Conservation (phyloP, 64 coral and sea anemone genomes). For the Pachyseris speciosa region DNA sequence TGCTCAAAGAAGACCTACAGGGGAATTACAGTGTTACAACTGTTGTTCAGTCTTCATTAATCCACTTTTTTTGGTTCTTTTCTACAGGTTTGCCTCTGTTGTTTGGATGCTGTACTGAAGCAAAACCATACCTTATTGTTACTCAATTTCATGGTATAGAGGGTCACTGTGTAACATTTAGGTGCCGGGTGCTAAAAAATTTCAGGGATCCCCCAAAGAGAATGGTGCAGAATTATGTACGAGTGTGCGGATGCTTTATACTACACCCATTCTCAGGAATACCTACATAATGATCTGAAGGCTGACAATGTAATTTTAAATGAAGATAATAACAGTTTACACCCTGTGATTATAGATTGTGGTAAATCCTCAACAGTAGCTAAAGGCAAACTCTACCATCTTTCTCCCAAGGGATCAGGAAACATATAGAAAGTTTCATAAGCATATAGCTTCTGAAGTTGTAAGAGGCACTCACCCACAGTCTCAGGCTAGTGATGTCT, state of each 20-base stretch:
- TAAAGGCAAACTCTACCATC: slow-evolving; percentile 33
- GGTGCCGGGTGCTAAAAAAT: background rate
- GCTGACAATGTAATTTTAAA: slow-evolving; percentile 49
- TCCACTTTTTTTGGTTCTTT: background rate
- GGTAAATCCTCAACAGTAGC: slow-evolving; percentile 6
- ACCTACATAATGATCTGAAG: slow-evolving; percentile 65
- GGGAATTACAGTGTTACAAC: background rate
- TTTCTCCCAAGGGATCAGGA: slow-evolving; percentile 34
- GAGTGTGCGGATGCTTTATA: slow-evolving; percentile 37
- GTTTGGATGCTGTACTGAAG: slow-evolving; percentile 25
- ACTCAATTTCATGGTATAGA: slow-evolving; percentile 55
- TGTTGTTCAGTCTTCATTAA: background rate
- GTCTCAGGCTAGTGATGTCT: slow-evolving; percentile 35
- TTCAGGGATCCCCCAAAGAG: background rate
- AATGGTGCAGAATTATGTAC: slow-evolving; percentile 19
- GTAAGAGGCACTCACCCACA: slow-evolving; percentile 50
- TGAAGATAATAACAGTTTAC: slow-evolving; percentile 17
- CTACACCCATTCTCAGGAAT: slow-evolving; percentile 13
- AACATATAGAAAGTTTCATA: slow-evolving; percentile 50
- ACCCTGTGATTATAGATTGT: slow-evolving; percentile 58
- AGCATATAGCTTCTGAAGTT: slow-evolving; percentile 63
- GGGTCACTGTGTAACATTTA: slow-evolving; percentile 30
- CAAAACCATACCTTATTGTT: slow-evolving; percentile 18
- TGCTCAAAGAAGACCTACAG: slow-evolving; percentile 40
- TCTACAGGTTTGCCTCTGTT: slow-evolving; percentile 42